Percentiles rank a stretch among this genome's conserved stretches.
These are phyloP conservation scores for Noctua pronuba DNA, from an alignment of 2,888 invertebrate genomes.

Conservation along the genomic window DNA sequence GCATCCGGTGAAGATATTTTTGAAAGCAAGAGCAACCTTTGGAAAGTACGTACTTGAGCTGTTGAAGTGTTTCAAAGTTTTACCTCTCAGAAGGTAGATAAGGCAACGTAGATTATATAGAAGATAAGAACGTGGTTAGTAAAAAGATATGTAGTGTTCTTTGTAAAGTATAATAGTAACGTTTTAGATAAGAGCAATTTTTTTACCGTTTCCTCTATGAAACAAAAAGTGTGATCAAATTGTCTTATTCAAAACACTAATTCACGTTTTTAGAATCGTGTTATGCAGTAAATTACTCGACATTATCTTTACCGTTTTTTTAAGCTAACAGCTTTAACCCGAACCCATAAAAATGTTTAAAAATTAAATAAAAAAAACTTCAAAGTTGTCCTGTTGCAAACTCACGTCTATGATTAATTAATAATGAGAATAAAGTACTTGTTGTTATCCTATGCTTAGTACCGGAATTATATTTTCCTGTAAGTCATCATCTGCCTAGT, in stretches of 20 bases:
- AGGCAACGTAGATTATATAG: background rate
- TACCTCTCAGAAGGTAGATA: background rate
- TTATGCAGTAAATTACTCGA: background rate
- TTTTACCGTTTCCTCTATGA: background rate
- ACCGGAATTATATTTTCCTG: background rate
- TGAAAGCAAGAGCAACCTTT: background rate
- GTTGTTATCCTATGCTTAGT: background rate
- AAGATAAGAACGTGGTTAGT: conserved; percentile 9
- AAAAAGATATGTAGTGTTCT: background rate
- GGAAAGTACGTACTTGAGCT: conserved; percentile 14
- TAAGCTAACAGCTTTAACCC: background rate
- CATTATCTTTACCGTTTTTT: background rate
- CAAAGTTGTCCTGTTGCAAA: background rate
- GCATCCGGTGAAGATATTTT: conserved; percentile 12
- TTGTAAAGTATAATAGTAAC: background rate
- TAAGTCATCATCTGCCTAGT: background rate
- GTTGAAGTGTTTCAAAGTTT: conserved; percentile 13
- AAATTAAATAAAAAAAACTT: background rate
- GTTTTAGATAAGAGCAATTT: background rate
- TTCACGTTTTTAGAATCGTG: background rate
- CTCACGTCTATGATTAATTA: background rate
- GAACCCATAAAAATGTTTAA: too few species aligned
- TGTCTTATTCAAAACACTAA: background rate
- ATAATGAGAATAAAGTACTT: background rate
- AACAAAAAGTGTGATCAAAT: background rate